These are phyloP conservation scores for Megamerina dolium DNA, from an alignment of 2,888 invertebrate genomes.

Conservation along the genomic window DNA sequence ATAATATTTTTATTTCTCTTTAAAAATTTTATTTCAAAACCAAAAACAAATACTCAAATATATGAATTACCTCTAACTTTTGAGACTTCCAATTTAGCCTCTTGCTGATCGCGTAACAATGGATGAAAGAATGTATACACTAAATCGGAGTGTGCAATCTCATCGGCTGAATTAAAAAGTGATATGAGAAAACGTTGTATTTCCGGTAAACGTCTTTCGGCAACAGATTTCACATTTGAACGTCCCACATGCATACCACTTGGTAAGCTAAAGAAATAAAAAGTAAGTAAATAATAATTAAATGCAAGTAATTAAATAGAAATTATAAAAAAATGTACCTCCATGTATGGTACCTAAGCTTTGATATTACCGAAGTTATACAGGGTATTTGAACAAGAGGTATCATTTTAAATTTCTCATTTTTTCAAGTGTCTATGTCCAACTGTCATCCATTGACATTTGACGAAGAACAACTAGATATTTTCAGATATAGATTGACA, in stretches of 20 bases:
- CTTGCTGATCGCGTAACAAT: constrained; percentile 86
- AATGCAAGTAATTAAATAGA: not conserved
- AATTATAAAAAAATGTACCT: constrained; percentile 1
- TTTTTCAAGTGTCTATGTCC: too few species aligned
- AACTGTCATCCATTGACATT: too few species aligned
- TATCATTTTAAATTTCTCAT: too few species aligned
- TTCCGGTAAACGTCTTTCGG: constrained; percentile 83
- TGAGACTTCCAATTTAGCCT: constrained; percentile 70
- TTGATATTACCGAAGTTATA: too few species aligned
- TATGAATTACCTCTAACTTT: constrained; percentile 78
- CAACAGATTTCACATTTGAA: constrained; percentile 91
- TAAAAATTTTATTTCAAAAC: not conserved
- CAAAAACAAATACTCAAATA: not conserved
- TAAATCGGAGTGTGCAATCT: constrained; percentile 91
- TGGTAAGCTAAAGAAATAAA: constrained; percentile 53
- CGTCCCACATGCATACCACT: constrained; percentile 79
- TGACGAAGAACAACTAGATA: too few species aligned
- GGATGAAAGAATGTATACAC: constrained; percentile 99
- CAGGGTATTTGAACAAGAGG: too few species aligned
- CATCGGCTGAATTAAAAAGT: constrained; percentile 80
- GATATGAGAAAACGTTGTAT: constrained; percentile 83
- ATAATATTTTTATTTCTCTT: not conserved
- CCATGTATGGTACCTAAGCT: too few species aligned
- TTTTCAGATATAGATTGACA: too few species aligned
- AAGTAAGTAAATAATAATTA: constrained; percentile 4